phyloP scores from a whole-genome alignment of 2,797 vertebrate species.

The Enteromius thamalakanensis region DNA sequence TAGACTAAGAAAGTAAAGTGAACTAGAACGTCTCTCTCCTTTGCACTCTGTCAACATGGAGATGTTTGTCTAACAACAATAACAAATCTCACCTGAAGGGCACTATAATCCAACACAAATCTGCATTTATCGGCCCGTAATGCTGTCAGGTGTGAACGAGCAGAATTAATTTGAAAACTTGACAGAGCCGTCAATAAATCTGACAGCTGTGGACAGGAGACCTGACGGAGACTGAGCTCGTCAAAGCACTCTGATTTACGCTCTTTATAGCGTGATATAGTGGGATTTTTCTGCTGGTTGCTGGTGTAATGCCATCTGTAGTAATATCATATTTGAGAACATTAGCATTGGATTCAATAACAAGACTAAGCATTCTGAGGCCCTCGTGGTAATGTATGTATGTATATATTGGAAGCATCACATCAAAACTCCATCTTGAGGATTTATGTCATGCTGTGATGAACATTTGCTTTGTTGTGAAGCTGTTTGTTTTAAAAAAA shows the following conservation, averaged over 20 bases:
- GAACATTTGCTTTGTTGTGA: slow-evolving; percentile 28
- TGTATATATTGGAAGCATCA: slow-evolving; percentile 30
- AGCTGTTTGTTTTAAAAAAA: slow-evolving; percentile 13
- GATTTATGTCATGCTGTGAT: slow-evolving; percentile 38
- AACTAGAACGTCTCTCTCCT: neutral
- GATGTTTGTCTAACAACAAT: slow-evolving; percentile 60
- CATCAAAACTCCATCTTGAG: slow-evolving; percentile 38
- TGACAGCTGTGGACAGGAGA: slow-evolving; percentile 56
- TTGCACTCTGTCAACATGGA: slow-evolving; percentile 4
- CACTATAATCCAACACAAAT: slow-evolving; percentile 68
- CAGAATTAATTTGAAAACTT: slow-evolving; percentile 64
- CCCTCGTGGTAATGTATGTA: slow-evolving; percentile 24
- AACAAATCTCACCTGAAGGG: slow-evolving; percentile 67
- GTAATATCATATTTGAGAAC: slow-evolving; percentile 20
- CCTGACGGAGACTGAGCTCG: slow-evolving; percentile 27
- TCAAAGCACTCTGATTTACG: slow-evolving; percentile 44
- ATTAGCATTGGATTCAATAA: slow-evolving; percentile 5
- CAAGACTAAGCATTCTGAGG: slow-evolving; percentile 27
- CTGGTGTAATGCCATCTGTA: slow-evolving; percentile 36
- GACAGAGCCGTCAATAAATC: slow-evolving; percentile 67
- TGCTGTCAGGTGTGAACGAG: slow-evolving; percentile 59
- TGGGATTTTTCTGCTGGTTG: slow-evolving; percentile 19
- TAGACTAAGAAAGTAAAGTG: slow-evolving; percentile 3
- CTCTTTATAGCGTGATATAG: slow-evolving; percentile 17
- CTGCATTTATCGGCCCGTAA: slow-evolving; percentile 66